Conservation (phyloP, 2,797 vertebrate species). For the Ammospiza maritima region DNA sequence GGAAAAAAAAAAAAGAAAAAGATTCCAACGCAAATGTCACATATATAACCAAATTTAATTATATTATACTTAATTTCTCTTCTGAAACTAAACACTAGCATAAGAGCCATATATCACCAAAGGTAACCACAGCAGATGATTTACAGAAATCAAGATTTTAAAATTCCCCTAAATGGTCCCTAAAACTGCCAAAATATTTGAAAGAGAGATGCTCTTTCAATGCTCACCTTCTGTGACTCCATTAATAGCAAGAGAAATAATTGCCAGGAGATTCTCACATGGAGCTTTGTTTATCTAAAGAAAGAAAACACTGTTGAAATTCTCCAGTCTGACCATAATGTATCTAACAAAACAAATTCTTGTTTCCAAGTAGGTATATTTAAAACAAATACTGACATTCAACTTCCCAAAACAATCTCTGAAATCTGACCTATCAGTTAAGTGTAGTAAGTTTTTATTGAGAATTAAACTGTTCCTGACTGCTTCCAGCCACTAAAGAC, state of each 20-base stretch:
- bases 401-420: neutral
- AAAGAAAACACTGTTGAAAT: conserved; percentile 27
- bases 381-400: neutral
- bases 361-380: neutral
- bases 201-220: neutral
- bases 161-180: neutral
- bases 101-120: neutral
- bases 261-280: conserved; percentile 91
- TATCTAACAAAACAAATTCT: neutral
- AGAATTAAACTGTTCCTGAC: neutral
- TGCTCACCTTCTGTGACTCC: conserved; percentile 91
- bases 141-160: neutral
- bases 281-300: conserved; percentile 87
- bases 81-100: neutral
- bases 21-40: neutral
- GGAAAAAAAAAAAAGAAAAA: neutral
- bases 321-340: neutral
- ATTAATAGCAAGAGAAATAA: conserved; percentile 94
- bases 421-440: neutral
- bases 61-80: neutral
- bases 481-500: neutral
- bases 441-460: neutral
- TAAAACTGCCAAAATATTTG: neutral
- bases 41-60: neutral
- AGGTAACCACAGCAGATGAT: neutral